Evolutionary conservation across 2,888 invertebrate genomes (phyloP).

Genomic region (Dryobota labecula): DNA sequence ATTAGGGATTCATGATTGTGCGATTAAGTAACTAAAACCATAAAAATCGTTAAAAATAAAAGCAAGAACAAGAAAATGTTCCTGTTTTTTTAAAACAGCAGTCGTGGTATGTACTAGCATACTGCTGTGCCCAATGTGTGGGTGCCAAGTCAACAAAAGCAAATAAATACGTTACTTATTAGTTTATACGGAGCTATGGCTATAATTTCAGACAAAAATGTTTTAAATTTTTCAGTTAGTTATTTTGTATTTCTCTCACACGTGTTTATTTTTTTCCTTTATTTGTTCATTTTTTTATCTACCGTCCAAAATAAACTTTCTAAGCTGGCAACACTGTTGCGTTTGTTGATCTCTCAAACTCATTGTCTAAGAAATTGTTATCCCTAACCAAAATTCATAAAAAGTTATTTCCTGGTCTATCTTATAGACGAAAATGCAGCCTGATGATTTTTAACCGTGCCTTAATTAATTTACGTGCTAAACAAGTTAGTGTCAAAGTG

Average conservation of each 20-base stretch:
- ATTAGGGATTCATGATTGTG: background rate
- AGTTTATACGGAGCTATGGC: no score
- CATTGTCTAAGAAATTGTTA: conserved; percentile 53
- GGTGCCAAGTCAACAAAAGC: background rate
- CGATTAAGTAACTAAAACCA: background rate
- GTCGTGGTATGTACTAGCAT: background rate
- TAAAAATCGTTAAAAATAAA: background rate
- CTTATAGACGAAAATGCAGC: conserved; percentile 26
- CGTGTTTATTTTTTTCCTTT: background rate
- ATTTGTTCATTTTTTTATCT: background rate
- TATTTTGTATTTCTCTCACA: no score
- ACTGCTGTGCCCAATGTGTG: background rate
- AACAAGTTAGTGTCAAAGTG: conserved; percentile 42
- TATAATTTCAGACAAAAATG: background rate
- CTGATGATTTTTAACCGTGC: conserved; percentile 59
- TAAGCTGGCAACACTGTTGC: conserved; percentile 43
- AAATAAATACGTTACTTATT: background rate
- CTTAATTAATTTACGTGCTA: conserved; percentile 53
- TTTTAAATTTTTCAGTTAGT: background rate
- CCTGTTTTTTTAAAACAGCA: background rate
- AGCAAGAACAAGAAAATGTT: background rate
- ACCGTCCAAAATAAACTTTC: background rate
- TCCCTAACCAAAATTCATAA: conserved; percentile 35
- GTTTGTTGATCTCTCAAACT: conserved; percentile 56
- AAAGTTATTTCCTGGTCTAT: conserved; percentile 11